Percentiles rank a stretch among this genome's conserved stretches.
phyloP scores from a whole-genome alignment of 2,888 invertebrate species.

The Rutpela maculata region DNA sequence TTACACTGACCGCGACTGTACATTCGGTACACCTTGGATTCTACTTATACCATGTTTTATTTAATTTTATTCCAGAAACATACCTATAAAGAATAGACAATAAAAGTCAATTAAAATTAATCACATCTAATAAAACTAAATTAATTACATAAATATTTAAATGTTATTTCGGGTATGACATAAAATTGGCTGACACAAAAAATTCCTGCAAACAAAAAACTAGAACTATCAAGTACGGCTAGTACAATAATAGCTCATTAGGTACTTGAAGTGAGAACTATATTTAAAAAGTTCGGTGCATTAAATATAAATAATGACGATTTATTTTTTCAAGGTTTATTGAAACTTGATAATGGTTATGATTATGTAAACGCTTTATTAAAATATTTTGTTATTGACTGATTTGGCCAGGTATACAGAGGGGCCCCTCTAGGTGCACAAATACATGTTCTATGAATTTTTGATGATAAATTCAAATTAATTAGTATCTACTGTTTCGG shows the following conservation, averaged over 20 bases:
- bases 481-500: background rate
- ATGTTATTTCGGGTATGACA: background rate
- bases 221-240: background rate
- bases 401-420: slow-evolving; percentile 24
- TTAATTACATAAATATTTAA: slow-evolving; percentile 19
- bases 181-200: background rate
- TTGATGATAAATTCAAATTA: slow-evolving; percentile 2
- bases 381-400: slow-evolving; percentile 31
- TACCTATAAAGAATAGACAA: background rate
- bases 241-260: slow-evolving; percentile 9
- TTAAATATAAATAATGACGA: slow-evolving; percentile 26
- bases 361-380: slow-evolving; percentile 31
- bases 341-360: slow-evolving; percentile 25
- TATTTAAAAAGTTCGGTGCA: slow-evolving; percentile 18
- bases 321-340: slow-evolving; percentile 33
- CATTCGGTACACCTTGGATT: too few species aligned
- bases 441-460: slow-evolving; percentile 20
- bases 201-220: background rate
- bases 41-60: background rate
- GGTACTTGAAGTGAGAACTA: background rate
- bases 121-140: slow-evolving; percentile 4
- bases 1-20: too few species aligned
- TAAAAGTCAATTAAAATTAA: background rate
- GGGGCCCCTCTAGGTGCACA: slow-evolving; percentile 17
- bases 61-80: background rate